Percentiles rank a stretch among this genome's conserved stretches.
Evolutionary conservation across 2,113 vertebrate species (phyloP).

Genomic region (Anolis carolinensis): DNA sequence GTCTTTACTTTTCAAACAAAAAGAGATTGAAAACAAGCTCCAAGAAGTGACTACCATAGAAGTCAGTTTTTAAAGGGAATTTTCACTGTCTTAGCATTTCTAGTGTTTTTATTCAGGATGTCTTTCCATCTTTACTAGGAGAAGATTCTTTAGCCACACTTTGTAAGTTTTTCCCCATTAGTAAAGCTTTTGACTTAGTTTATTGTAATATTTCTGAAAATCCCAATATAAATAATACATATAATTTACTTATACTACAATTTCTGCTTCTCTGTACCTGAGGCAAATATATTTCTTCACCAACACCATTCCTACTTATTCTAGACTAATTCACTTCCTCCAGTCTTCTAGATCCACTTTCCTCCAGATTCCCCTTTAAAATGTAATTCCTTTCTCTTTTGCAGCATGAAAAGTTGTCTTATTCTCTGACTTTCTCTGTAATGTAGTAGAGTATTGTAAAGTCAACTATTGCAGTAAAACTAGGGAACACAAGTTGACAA

Average conservation of each 20-base stretch:
- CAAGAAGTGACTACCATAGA: not conserved
- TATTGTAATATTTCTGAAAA: not conserved
- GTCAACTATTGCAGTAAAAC: not conserved
- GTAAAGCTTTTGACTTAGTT: not conserved
- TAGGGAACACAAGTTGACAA: not conserved
- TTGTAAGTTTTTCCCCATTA: not conserved
- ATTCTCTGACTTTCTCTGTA: not conserved
- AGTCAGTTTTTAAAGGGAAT: not conserved
- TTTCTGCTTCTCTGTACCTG: not conserved
- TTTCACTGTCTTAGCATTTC: not conserved
- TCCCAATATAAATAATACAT: not conserved
- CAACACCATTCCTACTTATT: not conserved
- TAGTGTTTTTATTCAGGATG: not conserved
- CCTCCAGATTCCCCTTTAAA: not conserved
- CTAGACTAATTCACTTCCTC: not conserved
- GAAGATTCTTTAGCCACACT: not conserved
- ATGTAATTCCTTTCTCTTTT: not conserved
- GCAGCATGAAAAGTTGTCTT: not conserved
- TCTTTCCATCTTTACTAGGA: not conserved
- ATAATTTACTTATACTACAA: not conserved
- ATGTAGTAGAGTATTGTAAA: not conserved
- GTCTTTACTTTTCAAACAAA: not conserved
- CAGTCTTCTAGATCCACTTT: not conserved
- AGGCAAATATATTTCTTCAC: not conserved
- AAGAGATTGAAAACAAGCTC: fast-evolving